A percentile compares a stretch with the other conserved stretches of the same genome.
Evolutionary conservation across 2,888 invertebrate genomes (phyloP).

Genomic region (Neoscelio sp.): DNA sequence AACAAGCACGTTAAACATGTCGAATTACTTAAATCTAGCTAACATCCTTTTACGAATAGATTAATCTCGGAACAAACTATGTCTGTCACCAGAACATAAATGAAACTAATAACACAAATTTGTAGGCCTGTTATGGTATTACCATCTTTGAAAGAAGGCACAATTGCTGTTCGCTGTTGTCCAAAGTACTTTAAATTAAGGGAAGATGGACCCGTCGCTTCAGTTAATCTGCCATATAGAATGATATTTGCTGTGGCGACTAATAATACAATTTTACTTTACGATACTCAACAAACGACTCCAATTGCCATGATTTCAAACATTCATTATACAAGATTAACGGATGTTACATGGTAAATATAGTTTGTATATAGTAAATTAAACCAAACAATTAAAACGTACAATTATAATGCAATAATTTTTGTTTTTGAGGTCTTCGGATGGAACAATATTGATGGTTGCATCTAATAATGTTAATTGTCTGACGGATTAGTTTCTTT

Average conservation of each 20-base stretch:
- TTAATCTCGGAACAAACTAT: too few relatives aligned
- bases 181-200: slow-evolving; percentile 89
- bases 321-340: slow-evolving; percentile 95
- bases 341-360: slow-evolving; percentile 92
- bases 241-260: slow-evolving; percentile 97
- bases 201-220: slow-evolving; percentile 84
- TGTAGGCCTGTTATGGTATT: slow-evolving; percentile 90
- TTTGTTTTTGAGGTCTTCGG: slow-evolving; percentile 87
- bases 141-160: slow-evolving; percentile 91
- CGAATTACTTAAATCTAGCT: too few relatives aligned
- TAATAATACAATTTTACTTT: slow-evolving; percentile 92
- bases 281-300: slow-evolving; percentile 92
- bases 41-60: too few relatives aligned
- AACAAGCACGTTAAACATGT: too few relatives aligned
- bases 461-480: slow-evolving; percentile 96
- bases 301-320: slow-evolving; percentile 93
- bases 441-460: slow-evolving; percentile 90
- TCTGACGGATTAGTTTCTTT: too few relatives aligned
- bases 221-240: slow-evolving; percentile 88
- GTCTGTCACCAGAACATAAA: too few relatives aligned
- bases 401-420: too few relatives aligned
- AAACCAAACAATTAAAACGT: neutral
- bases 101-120: too few relatives aligned
- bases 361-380: slow-evolving; percentile 12
- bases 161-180: slow-evolving; percentile 93